Evolutionary conservation across 2,113 vertebrate genomes (phyloP).

Genomic region (Oryzias melastigma): DNA sequence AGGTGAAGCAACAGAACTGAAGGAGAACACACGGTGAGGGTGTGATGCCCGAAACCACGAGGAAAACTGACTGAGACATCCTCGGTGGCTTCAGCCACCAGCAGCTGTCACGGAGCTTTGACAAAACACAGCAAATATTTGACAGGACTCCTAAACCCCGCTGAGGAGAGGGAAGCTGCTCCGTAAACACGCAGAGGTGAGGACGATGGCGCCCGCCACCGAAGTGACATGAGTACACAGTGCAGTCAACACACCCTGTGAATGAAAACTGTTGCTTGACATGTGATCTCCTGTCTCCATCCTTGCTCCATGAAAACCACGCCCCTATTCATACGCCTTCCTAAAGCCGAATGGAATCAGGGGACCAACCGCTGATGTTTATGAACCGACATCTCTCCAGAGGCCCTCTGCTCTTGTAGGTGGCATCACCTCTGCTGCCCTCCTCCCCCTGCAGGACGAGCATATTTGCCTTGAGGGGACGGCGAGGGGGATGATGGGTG

Average conservation of each 20-base stretch:
- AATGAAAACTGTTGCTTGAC: conserved; percentile 34
- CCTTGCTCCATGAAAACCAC: conserved; percentile 35
- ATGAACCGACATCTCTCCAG: conserved; percentile 33
- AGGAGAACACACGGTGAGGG: conserved; percentile 24
- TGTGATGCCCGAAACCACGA: conserved; percentile 8
- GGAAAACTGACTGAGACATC: conserved; percentile 10
- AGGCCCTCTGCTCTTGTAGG: conserved; percentile 18
- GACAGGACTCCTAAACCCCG: conserved; percentile 6
- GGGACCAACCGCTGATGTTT: conserved; percentile 15
- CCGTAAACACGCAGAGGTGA: conserved; percentile 28
- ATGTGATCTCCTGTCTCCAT: conserved; percentile 9
- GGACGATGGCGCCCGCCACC: conserved; percentile 15
- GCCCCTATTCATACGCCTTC: conserved; percentile 34
- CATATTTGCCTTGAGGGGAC: conserved; percentile 18
- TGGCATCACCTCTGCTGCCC: conserved; percentile 18
- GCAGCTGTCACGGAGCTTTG: conserved; percentile 12
- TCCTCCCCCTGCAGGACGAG: neutral
- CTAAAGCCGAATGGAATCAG: no score
- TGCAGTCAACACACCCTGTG: conserved; percentile 4
- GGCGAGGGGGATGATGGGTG: conserved; percentile 34
- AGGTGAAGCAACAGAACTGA: conserved; percentile 23
- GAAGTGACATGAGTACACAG: conserved; percentile 28
- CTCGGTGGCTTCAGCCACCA: conserved; percentile 13
- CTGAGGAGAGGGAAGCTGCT: neutral
- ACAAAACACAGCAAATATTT: conserved; percentile 5